phyloP scores from a whole-genome alignment of 2,888 invertebrate species.

The Sthenelais limicola region DNA sequence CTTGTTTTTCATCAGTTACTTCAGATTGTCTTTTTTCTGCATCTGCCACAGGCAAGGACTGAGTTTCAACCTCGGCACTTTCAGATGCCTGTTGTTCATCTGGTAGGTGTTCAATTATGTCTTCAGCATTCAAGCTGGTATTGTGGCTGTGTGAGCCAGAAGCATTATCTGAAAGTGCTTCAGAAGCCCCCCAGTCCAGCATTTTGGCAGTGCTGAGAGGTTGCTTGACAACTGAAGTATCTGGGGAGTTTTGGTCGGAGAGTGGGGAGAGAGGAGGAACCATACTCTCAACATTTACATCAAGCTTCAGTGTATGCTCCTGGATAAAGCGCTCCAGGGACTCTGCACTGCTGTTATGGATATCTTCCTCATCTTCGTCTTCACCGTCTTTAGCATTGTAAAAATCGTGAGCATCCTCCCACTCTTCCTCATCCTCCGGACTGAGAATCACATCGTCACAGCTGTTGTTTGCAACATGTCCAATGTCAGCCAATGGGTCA shows the following conservation, averaged over 20 bases:
- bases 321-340: slow-evolving; percentile 45
- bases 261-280: slow-evolving; percentile 38
- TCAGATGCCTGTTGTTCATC: too few relatives aligned
- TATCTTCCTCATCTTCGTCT: slow-evolving; percentile 29
- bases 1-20: too few relatives aligned
- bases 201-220: slow-evolving; percentile 6
- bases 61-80: too few relatives aligned
- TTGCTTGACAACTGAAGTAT: not conserved
- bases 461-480: not conserved
- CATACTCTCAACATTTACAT: slow-evolving; percentile 37
- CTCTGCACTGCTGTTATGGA: slow-evolving; percentile 44
- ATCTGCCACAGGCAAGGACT: too few relatives aligned
- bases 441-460: not conserved
- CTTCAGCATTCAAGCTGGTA: slow-evolving; percentile 11
- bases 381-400: slow-evolving; percentile 24
- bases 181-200: slow-evolving; percentile 34
- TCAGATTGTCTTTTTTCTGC: too few relatives aligned
- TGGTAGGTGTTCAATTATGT: slow-evolving; percentile 11
- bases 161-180: slow-evolving; percentile 11
- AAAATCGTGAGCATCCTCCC: slow-evolving; percentile 40
- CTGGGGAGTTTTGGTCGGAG: slow-evolving; percentile 23
- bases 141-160: slow-evolving; percentile 6
- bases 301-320: slow-evolving; percentile 43
- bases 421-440: slow-evolving; percentile 35
- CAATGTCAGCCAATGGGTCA: not conserved